phyloP scores from a whole-genome alignment of 2,797 vertebrate genomes.

The Acrossocheilus fasciatus region DNA sequence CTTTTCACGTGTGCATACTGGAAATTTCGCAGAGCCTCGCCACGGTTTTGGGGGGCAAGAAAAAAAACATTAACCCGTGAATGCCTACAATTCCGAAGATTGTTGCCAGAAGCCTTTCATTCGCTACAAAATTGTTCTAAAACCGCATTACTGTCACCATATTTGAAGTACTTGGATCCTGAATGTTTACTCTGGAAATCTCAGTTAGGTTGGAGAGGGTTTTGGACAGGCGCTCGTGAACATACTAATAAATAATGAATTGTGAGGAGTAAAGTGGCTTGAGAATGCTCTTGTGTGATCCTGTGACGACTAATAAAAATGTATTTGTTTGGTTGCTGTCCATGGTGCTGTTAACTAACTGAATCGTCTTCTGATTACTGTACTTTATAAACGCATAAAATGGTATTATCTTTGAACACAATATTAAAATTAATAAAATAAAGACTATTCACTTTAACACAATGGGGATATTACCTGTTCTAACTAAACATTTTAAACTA shows the following conservation, averaged over 20 bases:
- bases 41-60: slow-evolving; percentile 57
- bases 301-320: slow-evolving; percentile 3
- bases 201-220: not conserved
- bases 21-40: slow-evolving; percentile 70
- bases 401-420: not conserved
- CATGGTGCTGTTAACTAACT: slow-evolving; percentile 65
- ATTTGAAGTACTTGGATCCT: not conserved
- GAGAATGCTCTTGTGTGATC: not conserved
- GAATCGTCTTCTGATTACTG: not conserved
- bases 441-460: slow-evolving; percentile 13
- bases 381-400: not conserved
- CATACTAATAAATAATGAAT: not conserved
- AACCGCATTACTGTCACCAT: not conserved
- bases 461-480: slow-evolving; percentile 7
- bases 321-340: slow-evolving; percentile 69
- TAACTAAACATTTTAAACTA: slow-evolving; percentile 5
- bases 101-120: not conserved
- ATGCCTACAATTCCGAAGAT: slow-evolving; percentile 51
- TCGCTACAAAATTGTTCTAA: not conserved
- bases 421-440: not conserved
- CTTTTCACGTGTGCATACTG: slow-evolving; percentile 59
- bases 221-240: not conserved
- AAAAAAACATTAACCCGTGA: slow-evolving; percentile 69
- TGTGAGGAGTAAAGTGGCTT: not conserved
- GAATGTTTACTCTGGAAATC: not conserved